Conservation (phyloP, 2,797 vertebrate species). For the Hoplostethus atlanticus region DNA sequence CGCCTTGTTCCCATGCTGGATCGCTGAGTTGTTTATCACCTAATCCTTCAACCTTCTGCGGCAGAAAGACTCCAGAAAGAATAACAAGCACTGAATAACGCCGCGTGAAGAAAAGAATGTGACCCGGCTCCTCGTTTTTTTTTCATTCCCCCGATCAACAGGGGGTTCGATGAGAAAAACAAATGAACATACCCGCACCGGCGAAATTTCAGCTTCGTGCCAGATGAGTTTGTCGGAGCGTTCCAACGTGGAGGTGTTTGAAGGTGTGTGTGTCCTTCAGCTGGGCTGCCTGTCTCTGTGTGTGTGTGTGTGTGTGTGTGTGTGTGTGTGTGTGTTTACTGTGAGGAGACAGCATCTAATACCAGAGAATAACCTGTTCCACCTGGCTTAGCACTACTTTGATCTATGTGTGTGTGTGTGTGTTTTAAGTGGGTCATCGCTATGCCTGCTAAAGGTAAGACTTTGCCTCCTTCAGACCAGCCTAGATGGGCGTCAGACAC, state of each 20-base stretch:
- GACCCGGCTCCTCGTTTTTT: constrained; percentile 14
- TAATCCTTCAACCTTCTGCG: constrained; percentile 28
- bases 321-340: constrained; percentile 24
- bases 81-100: constrained; percentile 29
- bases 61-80: constrained; percentile 24
- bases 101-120: constrained; percentile 10
- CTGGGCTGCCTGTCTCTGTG: neutral
- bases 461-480: too few species aligned
- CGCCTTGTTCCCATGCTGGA: neutral
- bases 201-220: constrained; percentile 14
- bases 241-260: constrained; percentile 4
- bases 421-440: neutral
- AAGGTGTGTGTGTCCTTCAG: constrained; percentile 13
- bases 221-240: constrained; percentile 15
- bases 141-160: constrained; percentile 23
- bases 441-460: too few species aligned
- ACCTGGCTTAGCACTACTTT: constrained; percentile 22
- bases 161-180: constrained; percentile 22
- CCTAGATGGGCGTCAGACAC: too few species aligned
- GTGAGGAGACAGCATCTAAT: constrained; percentile 16
- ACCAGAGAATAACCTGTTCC: constrained; percentile 8
- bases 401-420: constrained; percentile 6
- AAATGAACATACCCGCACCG: constrained; percentile 7
- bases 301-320: too few species aligned
- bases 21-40: constrained; percentile 32